A percentile compares a stretch with the other conserved stretches of the same genome.
These are phyloP conservation scores for Mimumesa dahlbomi DNA, from an alignment of 2,888 invertebrate species.

Conservation along the genomic window DNA sequence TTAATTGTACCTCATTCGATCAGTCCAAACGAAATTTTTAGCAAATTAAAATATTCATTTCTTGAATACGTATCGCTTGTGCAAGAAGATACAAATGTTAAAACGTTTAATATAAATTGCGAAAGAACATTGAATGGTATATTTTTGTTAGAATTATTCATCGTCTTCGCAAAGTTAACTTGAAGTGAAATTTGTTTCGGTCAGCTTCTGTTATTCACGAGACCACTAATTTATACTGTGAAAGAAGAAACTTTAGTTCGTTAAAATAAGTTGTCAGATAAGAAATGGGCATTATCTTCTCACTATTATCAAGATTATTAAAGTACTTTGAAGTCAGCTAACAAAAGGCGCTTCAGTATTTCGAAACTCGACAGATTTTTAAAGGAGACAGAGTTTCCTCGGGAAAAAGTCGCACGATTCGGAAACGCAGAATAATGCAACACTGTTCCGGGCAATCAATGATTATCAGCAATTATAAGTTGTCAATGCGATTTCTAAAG, in stretches of 20 bases:
- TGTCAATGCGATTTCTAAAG: no score
- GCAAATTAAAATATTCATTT: no score
- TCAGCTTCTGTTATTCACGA: background rate
- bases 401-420: background rate
- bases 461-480: no score
- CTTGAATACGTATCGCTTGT: no score
- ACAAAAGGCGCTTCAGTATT: conserved; percentile 16
- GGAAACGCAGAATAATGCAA: background rate
- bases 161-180: background rate
- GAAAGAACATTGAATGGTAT: no score
- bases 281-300: conserved; percentile 31
- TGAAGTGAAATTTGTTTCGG: conserved; percentile 9
- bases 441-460: no score
- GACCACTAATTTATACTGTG: conserved; percentile 4
- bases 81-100: no score
- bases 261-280: conserved; percentile 23
- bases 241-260: conserved; percentile 26
- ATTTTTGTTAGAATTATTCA: no score
- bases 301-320: conserved; percentile 34
- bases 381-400: background rate
- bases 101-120: no score
- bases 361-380: background rate
- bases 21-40: no score
- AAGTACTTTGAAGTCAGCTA: conserved; percentile 20
- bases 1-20: no score